These are phyloP conservation scores for Macrophya annulata DNA, from an alignment of 2,888 invertebrate genomes.

Conservation along the genomic window DNA sequence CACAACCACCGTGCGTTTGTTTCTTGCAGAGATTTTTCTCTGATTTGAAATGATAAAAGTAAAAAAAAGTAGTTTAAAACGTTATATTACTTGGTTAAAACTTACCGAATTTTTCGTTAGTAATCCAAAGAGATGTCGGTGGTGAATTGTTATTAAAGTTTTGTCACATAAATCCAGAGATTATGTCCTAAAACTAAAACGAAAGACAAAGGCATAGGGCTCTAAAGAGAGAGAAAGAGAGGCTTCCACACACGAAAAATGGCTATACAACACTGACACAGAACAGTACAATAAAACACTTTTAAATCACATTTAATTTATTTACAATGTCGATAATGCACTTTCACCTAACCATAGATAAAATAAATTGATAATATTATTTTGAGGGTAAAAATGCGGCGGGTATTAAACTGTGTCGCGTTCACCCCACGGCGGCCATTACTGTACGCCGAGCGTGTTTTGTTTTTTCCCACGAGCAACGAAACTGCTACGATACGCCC, in stretches of 20 bases:
- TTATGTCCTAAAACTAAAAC: background rate
- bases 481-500: slow-evolving; percentile 51
- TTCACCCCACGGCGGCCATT: slow-evolving; percentile 56
- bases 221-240: background rate
- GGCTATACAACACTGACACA: slow-evolving; percentile 46
- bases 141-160: background rate
- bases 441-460: slow-evolving; percentile 45
- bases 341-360: slow-evolving; percentile 12
- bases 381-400: background rate
- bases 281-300: slow-evolving; percentile 41
- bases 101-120: slow-evolving; percentile 45
- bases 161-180: slow-evolving; percentile 52
- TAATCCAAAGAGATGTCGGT: slow-evolving; percentile 42
- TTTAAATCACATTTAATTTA: slow-evolving; percentile 1
- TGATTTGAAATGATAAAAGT: background rate
- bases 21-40: background rate
- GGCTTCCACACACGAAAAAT: slow-evolving; percentile 41
- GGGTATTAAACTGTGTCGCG: slow-evolving; percentile 25
- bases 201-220: slow-evolving; percentile 40
- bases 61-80: background rate
- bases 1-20: slow-evolving; percentile 46
- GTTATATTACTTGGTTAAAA: background rate
- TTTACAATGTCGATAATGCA: slow-evolving; percentile 25
- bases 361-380: background rate
- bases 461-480: slow-evolving; percentile 48